Percentiles rank a stretch among this genome's conserved stretches.
Conservation (phyloP, 2,797 vertebrate species). For the Oreochromis grahami region DNA sequence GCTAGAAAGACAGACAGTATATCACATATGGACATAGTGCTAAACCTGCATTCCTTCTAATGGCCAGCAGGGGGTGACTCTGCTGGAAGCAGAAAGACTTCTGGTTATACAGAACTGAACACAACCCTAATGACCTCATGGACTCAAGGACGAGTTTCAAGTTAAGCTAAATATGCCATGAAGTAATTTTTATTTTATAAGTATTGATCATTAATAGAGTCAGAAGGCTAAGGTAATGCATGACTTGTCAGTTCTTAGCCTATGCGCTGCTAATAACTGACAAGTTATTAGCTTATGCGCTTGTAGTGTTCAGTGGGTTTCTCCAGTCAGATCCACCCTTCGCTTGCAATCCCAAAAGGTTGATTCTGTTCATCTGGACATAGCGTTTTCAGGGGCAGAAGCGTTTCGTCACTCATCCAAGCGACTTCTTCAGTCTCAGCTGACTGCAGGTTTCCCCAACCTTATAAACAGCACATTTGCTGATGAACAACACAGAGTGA, state of each 20-base stretch:
- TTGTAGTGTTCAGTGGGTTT: background rate
- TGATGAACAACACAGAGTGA: background rate
- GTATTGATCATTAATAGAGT: background rate
- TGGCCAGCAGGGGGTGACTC: background rate
- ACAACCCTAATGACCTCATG: background rate
- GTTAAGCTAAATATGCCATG: background rate
- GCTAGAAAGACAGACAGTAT: background rate
- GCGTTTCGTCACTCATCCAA: background rate
- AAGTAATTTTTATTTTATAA: background rate
- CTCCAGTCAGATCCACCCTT: background rate
- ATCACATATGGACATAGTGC: background rate
- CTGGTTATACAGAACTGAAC: background rate
- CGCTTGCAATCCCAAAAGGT: background rate
- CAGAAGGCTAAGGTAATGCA: background rate
- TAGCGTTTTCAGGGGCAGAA: rapidly evolving
- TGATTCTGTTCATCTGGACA: background rate
- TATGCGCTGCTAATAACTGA: no score
- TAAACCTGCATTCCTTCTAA: background rate
- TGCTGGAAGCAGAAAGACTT: background rate
- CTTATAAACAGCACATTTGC: background rate
- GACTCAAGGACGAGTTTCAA: background rate
- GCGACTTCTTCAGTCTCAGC: background rate
- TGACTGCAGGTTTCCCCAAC: background rate
- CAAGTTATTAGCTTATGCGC: background rate
- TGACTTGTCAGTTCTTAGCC: background rate